Evolutionary conservation across 2,888 invertebrate genomes (phyloP).

Genomic region (Lingula anatina): DNA sequence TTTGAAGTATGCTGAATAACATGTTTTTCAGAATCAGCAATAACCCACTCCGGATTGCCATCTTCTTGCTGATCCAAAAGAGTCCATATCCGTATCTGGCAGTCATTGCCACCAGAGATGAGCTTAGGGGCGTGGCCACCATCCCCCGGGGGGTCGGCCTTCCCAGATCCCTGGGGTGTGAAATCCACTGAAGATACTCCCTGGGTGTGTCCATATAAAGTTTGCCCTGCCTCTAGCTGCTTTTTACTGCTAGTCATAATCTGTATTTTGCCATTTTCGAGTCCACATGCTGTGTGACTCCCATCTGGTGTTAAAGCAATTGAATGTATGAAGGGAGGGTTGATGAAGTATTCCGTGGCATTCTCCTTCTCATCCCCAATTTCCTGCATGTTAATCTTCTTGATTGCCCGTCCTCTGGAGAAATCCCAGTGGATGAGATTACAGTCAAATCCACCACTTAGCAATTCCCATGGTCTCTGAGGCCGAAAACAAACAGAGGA

Average conservation of each 20-base stretch:
- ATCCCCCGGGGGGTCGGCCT: too few relatives aligned
- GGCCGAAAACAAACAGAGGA: conserved; percentile 38
- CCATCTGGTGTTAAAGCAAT: conserved; percentile 26
- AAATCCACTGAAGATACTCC: conserved; percentile 48
- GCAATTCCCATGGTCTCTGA: conserved; percentile 33
- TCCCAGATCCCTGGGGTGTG: too few relatives aligned
- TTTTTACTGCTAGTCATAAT: conserved; percentile 34
- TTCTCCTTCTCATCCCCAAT: conserved; percentile 23
- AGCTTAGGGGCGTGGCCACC: conserved; percentile 22
- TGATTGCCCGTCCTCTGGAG: conserved; percentile 30
- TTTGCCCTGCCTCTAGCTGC: conserved; percentile 25
- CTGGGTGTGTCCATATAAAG: conserved; percentile 39
- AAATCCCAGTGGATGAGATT: conserved; percentile 48
- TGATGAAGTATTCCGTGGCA: conserved; percentile 36
- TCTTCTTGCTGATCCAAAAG: too few relatives aligned
- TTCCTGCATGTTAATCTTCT: conserved; percentile 44
- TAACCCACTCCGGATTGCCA: too few relatives aligned
- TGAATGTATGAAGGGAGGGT: conserved; percentile 45
- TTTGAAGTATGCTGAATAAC: too few relatives aligned
- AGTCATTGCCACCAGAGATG: conserved; percentile 43
- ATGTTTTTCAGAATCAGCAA: too few relatives aligned
- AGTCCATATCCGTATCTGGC: conserved; percentile 34
- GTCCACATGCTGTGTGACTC: conserved; percentile 32
- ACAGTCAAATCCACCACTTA: conserved; percentile 44
- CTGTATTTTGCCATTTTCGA: conserved; percentile 42